Conservation (phyloP, 1,140 invertebrate species). For the Macrocentrus cingulum region DNA sequence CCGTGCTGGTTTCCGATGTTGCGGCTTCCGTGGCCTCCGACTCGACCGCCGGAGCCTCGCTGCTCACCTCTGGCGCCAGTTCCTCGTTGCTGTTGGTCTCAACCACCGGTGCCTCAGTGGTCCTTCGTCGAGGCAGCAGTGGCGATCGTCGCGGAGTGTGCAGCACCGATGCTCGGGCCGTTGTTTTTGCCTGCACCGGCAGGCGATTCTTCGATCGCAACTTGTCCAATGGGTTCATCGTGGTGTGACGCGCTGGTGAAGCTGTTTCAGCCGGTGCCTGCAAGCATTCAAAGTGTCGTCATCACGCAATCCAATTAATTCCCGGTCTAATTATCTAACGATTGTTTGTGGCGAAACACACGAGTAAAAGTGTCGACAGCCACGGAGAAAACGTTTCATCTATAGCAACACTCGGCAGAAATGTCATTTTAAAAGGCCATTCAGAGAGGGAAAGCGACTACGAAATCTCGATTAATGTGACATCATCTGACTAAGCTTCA, state of each 20-base stretch:
- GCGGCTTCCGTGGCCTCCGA: conserved; percentile 53
- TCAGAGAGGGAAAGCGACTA: conserved; percentile 38
- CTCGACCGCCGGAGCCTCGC: conserved; percentile 29
- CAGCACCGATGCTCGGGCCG: conserved; percentile 41
- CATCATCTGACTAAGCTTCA: conserved; percentile 30
- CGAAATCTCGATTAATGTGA: conserved; percentile 25
- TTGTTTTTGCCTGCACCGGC: conserved; percentile 52
- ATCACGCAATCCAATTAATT: not conserved
- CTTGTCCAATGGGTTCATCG: conserved; percentile 53
- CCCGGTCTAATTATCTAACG: not conserved
- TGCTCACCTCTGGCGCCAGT: conserved; percentile 18
- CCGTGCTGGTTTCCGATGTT: conserved; percentile 51
- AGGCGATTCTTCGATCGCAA: conserved; percentile 51
- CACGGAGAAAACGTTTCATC: too few relatives aligned
- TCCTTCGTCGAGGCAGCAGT: conserved; percentile 50
- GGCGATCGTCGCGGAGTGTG: conserved; percentile 45
- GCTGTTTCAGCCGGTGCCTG: conserved; percentile 53
- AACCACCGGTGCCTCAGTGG: conserved; percentile 43
- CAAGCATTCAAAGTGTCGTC: not conserved
- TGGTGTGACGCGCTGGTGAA: conserved; percentile 42
- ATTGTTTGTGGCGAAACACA: too few relatives aligned
- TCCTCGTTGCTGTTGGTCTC: conserved; percentile 34
- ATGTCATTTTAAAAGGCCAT: conserved; percentile 47
- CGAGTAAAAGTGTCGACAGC: too few relatives aligned
- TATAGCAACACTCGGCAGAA: not conserved